These are phyloP conservation scores for Anas bernieri DNA, from an alignment of 2,797 vertebrate genomes.

Conservation along the genomic window DNA sequence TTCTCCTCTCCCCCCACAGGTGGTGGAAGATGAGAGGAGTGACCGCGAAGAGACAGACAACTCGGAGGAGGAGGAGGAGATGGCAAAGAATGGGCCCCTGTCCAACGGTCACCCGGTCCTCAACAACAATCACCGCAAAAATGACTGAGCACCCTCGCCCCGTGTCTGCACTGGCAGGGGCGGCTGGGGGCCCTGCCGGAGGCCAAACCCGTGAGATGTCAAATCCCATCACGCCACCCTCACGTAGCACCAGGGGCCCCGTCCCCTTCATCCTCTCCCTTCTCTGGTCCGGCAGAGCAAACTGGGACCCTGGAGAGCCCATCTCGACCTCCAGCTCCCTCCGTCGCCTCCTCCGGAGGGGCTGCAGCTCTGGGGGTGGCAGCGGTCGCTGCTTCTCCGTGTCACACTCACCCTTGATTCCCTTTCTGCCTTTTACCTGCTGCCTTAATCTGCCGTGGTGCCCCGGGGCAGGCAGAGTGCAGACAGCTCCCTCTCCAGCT, in stretches of 20 bases:
- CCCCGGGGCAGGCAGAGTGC: background rate
- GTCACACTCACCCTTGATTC: background rate
- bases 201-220: background rate
- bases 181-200: background rate
- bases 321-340: background rate
- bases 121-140: conserved; percentile 92
- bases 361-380: background rate
- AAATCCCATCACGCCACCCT: background rate
- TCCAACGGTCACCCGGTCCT: conserved; percentile 86
- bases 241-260: background rate
- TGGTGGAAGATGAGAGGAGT: conserved; percentile 92
- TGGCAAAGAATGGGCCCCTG: conserved; percentile 82
- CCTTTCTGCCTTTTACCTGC: conserved; percentile 9
- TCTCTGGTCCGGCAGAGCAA: background rate
- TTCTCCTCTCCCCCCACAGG: conserved; percentile 63
- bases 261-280: background rate
- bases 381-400: background rate
- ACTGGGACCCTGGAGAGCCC: background rate
- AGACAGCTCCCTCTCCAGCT: background rate
- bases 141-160: conserved; percentile 78
- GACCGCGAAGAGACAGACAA: conserved; percentile 91
- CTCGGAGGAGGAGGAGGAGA: conserved; percentile 77
- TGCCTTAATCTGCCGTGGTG: conserved; percentile 28
- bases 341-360: background rate
- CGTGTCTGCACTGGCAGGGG: background rate